These are phyloP conservation scores for Pygoscelis adeliae DNA, from an alignment of 2,113 vertebrate species.

Conservation along the genomic window DNA sequence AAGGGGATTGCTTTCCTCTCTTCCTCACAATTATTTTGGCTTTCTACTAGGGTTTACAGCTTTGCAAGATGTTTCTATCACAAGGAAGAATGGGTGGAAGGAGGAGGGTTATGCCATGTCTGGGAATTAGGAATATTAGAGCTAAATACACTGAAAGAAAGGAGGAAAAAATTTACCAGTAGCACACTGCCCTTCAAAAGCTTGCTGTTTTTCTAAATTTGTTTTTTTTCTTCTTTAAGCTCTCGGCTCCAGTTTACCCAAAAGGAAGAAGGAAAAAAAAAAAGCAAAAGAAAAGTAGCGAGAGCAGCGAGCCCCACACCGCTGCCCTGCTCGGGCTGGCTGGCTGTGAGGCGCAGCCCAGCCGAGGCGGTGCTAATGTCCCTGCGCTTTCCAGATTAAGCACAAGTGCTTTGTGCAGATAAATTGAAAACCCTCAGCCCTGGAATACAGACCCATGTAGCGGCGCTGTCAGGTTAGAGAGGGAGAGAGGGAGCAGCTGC, in stretches of 20 bases:
- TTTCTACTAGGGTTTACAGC: not conserved
- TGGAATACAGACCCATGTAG: not conserved
- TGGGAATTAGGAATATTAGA: not conserved
- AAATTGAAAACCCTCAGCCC: constrained; percentile 34
- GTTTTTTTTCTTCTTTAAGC: not conserved
- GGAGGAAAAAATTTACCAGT: not conserved
- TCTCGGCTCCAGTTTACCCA: not conserved
- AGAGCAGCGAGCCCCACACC: not conserved
- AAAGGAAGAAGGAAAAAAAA: not conserved
- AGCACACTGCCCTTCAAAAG: not conserved
- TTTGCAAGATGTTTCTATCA: not conserved
- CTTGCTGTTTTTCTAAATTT: not conserved
- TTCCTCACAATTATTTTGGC: not conserved
- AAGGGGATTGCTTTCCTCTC: not conserved
- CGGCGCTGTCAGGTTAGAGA: not conserved
- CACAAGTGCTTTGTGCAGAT: constrained; percentile 54
- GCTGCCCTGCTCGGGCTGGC: not conserved
- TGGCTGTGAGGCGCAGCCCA: not conserved
- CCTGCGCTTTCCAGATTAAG: not conserved
- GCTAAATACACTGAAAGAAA: not conserved
- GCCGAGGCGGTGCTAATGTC: not conserved
- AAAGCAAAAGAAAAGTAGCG: not conserved
- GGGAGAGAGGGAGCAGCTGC: constrained; percentile 32
- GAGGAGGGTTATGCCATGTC: not conserved
- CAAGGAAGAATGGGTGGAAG: not conserved